Percentiles rank a stretch among this genome's conserved stretches.
These are phyloP conservation scores for Sylvilagus bachmani DNA, from an alignment of 2,113 vertebrate species.

Conservation along the genomic window DNA sequence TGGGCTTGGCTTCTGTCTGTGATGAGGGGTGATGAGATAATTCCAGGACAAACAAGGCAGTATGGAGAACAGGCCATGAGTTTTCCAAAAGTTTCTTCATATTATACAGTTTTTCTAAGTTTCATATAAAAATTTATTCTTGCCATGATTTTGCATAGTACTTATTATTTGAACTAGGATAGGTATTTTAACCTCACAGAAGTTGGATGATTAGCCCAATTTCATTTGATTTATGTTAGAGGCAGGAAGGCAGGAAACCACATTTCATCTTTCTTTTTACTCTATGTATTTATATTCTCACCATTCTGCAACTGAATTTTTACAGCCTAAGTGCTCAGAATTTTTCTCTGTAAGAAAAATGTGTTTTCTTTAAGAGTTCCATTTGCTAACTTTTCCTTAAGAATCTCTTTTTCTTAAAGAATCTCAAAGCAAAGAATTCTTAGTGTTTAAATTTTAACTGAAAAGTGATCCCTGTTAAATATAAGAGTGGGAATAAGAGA, in stretches of 20 bases:
- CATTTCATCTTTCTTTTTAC: too few species aligned
- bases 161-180: background rate
- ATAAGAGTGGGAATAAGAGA: too few species aligned
- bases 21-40: background rate
- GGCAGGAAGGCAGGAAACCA: background rate
- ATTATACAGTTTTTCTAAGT: background rate
- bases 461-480: too few species aligned
- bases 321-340: background rate
- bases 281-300: background rate
- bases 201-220: too few species aligned
- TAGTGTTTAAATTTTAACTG: too few species aligned
- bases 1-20: background rate
- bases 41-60: background rate
- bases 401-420: background rate
- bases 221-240: background rate
- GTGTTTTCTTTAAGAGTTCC: too few species aligned
- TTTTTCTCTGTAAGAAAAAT: background rate
- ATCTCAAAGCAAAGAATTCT: background rate
- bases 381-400: background rate
- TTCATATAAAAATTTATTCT: background rate
- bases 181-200: background rate
- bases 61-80: too few species aligned
- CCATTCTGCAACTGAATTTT: background rate
- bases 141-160: background rate
- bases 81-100: background rate